These are phyloP conservation scores for Echinometra lucunter DNA, from an alignment of 53 echinoderm and acorn worm species.

Conservation along the genomic window DNA sequence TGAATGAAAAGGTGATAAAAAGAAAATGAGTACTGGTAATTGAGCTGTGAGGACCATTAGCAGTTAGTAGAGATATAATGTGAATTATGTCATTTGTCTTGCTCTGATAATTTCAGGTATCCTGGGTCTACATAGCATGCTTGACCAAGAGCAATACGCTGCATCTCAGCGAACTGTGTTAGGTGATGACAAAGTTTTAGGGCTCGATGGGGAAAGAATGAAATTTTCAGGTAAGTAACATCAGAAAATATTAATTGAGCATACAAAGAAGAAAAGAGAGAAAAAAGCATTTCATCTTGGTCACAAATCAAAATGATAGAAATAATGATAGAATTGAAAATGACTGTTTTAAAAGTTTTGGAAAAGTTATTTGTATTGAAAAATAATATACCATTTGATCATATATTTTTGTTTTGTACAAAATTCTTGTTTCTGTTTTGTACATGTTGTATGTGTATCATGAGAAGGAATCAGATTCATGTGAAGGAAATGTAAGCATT, in stretches of 20 bases:
- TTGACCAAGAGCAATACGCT: conserved; percentile 92
- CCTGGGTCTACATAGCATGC: conserved; percentile 96
- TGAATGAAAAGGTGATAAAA: neutral
- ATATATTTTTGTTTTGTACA: neutral
- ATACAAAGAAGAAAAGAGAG: no score
- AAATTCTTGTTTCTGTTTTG: neutral
- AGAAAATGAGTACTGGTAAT: neutral
- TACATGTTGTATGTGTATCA: neutral
- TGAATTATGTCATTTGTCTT: neutral
- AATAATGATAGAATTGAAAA: neutral
- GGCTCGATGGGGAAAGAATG: conserved; percentile 78
- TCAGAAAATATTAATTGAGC: neutral
- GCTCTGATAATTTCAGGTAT: conserved; percentile 75
- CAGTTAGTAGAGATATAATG: neutral
- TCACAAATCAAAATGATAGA: neutral
- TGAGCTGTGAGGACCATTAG: neutral
- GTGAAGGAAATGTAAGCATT: neutral
- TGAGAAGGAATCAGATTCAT: neutral
- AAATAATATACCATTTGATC: neutral
- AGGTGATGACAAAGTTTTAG: conserved; percentile 64
- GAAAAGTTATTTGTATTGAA: no score
- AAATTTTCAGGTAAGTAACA: conserved; percentile 85
- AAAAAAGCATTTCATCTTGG: neutral
- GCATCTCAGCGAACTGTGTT: conserved; percentile 73
- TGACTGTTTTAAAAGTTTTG: no score